These are phyloP conservation scores for Ascidia mentula DNA, from an alignment of 23 tunicate genomes.

Conservation along the genomic window DNA sequence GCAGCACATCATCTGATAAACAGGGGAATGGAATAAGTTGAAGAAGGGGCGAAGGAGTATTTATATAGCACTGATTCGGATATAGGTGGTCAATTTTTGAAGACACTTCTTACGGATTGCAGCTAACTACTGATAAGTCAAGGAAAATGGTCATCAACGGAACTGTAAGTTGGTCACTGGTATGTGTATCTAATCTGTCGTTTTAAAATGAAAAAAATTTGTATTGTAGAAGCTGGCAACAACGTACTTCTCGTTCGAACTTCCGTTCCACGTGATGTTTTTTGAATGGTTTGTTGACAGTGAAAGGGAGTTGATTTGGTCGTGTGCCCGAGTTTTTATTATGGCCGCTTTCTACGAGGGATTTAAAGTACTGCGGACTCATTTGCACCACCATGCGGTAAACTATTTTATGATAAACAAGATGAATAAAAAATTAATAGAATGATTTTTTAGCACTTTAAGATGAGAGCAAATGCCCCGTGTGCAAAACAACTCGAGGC, in stretches of 20 bases:
- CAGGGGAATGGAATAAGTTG: neutral
- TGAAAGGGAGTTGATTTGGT: constrained; percentile 38
- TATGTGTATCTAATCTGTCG: neutral
- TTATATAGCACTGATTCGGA: neutral
- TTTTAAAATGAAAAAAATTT: neutral
- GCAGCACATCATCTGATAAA: neutral
- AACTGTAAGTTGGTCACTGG: neutral
- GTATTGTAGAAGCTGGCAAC: neutral
- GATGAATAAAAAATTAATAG: too few species aligned
- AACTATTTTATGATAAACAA: neutral
- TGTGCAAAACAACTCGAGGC: neutral
- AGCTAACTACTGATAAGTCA: neutral
- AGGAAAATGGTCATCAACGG: neutral
- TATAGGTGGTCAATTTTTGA: neutral
- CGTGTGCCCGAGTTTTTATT: constrained; percentile 53
- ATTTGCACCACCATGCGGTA: constrained; percentile 20
- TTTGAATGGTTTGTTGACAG: constrained; percentile 45
- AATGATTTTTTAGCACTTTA: neutral
- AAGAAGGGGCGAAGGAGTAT: neutral
- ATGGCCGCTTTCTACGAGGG: constrained; percentile 62
- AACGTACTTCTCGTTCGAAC: constrained; percentile 18
- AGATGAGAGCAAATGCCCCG: neutral
- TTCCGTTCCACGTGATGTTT: constrained; percentile 48
- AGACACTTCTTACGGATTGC: neutral
- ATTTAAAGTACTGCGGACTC: constrained; percentile 35